Conservation (phyloP, 2,113 vertebrate genomes). For the rat (Rattus norvegicus) region DNA sequence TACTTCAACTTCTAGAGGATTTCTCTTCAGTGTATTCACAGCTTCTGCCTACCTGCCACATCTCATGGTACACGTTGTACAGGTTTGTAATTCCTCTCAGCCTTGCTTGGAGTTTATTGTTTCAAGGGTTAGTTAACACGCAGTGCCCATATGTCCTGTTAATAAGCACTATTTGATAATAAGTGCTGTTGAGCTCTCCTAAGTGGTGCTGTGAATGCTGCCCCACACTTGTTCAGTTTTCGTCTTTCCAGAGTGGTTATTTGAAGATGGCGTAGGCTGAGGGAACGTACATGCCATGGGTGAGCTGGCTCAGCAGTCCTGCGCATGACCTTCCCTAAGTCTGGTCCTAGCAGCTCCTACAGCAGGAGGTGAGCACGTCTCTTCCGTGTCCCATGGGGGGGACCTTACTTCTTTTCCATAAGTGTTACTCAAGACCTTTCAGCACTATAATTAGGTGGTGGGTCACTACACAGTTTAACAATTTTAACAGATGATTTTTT, state of each 20-base stretch:
- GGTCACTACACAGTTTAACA: neutral
- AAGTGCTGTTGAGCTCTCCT: neutral
- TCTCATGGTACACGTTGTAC: neutral
- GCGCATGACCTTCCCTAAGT: fast-evolving
- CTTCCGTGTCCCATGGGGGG: neutral
- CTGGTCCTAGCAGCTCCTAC: neutral
- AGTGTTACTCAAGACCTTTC: neutral
- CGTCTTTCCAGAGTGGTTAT: neutral
- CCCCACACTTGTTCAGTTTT: neutral
- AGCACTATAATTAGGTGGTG: neutral
- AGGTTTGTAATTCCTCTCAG: slow-evolving; percentile 28
- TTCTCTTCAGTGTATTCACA: slow-evolving; percentile 38
- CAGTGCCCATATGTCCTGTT: neutral
- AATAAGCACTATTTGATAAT: neutral
- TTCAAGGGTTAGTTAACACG: neutral
- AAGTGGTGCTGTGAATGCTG: neutral
- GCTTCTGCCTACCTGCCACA: neutral
- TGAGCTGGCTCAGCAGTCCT: neutral
- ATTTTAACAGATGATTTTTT: too few relatives aligned
- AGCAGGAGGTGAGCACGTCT: neutral
- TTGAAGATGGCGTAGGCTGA: neutral
- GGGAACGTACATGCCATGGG: neutral
- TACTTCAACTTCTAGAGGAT: neutral
- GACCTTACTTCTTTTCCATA: neutral
- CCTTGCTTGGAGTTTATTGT: slow-evolving; percentile 26